Base-by-base conservation (phyloP, 2,888 invertebrate species). In the Hydrotaea diabolus region DNA sequence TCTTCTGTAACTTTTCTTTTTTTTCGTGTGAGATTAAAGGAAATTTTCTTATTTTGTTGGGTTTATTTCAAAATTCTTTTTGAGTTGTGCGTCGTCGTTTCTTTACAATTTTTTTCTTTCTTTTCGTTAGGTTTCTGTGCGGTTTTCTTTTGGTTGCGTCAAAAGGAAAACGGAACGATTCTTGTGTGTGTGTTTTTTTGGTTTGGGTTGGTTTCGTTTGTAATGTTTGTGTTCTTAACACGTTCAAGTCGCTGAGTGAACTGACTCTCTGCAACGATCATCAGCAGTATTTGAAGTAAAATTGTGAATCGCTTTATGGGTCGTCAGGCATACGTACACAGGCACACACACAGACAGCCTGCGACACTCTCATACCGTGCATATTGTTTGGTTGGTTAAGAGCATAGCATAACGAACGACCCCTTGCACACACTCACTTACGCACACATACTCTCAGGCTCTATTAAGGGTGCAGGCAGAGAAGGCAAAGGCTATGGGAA, bases 211-310 rank as follows among this genome's bases (percentile, higher is more conserved):
- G 59, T 69, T 39, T 43, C 69, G 31, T 64, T 64, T 26, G 15
- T 26, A 4, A 4, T 36, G 11, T 36, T 69, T 36, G 59, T 86
- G 91, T 92, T 90, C 90, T 89, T 89, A 89, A 89, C 91, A 89
- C 91, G 90, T 88, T 91, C 91, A 92, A 91, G 92, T 92, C 92
- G 91, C 90, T 91, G 89, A 90, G 90, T 91, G 90, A 92, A 92
- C 92, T 92, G 92, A 91, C 90, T 91, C 90, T 90, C 90, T 89
- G 90, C 88, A 89, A 87, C 89, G 91, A 91, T 92, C 92, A 90
- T 90, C 91, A 89, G 83, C 90, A 90, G 91, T 92, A 92, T 92
- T 91, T 92, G 89, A 91, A 91, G 89, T 89, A 88, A 90, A 90
- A 89, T 86, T 88, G 89, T 86, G 83, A 83, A 84, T 84, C 80